Evolutionary conservation across 2,888 invertebrate species (phyloP).

Genomic region (Mesorhabditis belari): DNA sequence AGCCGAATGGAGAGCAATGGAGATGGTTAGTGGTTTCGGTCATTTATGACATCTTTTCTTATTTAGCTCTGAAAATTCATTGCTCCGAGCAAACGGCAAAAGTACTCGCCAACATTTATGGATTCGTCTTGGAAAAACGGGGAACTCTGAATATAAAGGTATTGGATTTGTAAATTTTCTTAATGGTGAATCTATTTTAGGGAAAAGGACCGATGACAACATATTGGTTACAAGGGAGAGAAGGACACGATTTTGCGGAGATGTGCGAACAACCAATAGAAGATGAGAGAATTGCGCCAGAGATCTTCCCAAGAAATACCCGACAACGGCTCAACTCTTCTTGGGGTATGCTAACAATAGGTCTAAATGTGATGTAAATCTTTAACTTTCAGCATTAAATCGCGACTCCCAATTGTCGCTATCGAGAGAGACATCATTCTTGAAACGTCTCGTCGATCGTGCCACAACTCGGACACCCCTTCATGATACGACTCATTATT

Average conservation of each 20-base stretch:
- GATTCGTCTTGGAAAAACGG: slow-evolving; percentile 46
- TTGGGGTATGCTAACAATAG: too few relatives aligned
- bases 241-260: slow-evolving; percentile 31
- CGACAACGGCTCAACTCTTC: neutral
- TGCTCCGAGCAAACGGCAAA: slow-evolving; percentile 38
- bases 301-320: slow-evolving; percentile 38
- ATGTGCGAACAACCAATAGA: slow-evolving; percentile 6
- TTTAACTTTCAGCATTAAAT: neutral
- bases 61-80: slow-evolving; percentile 46
- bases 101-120: slow-evolving; percentile 27
- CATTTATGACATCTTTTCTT: neutral
- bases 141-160: slow-evolving; percentile 47
- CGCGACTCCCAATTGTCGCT: slow-evolving; percentile 20
- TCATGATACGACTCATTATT: neutral
- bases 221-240: slow-evolving; percentile 45
- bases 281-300: slow-evolving; percentile 17
- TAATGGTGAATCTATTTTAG: slow-evolving; percentile 21
- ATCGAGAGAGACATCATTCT: slow-evolving; percentile 8
- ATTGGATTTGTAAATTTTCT: too few relatives aligned
- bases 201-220: slow-evolving; percentile 53
- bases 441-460: slow-evolving; percentile 19
- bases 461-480: slow-evolving; percentile 2
- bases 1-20: slow-evolving; percentile 68
- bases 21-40: slow-evolving; percentile 63
- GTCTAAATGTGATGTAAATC: neutral